phyloP scores from a whole-genome alignment of 2,888 invertebrate genomes.

The Apamea crenata region DNA sequence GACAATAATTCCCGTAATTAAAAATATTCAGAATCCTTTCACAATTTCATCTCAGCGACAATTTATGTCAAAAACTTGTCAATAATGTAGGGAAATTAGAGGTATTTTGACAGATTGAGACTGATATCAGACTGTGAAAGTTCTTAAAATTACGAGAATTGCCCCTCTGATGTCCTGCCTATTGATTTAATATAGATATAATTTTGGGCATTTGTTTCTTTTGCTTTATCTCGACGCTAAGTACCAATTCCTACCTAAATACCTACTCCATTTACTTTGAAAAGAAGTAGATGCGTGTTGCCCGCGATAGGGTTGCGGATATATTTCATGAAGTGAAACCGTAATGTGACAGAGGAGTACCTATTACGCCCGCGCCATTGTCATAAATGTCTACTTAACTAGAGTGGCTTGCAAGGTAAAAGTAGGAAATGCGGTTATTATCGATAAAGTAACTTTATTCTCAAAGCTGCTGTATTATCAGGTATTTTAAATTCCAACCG shows the following conservation, averaged over 20 bases:
- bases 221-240: not conserved
- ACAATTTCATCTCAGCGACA: too few relatives aligned
- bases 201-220: not conserved
- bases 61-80: too few relatives aligned
- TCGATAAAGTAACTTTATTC: constrained; percentile 61
- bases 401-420: constrained; percentile 61
- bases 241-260: constrained; percentile 50
- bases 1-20: too few relatives aligned
- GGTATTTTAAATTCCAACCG: constrained; percentile 60
- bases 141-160: too few relatives aligned
- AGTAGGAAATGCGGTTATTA: constrained; percentile 62
- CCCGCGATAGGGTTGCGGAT: constrained; percentile 39
- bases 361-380: constrained; percentile 57
- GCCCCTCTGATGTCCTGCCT: too few relatives aligned
- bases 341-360: constrained; percentile 52
- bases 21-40: too few relatives aligned
- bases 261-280: constrained; percentile 49
- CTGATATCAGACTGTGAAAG: too few relatives aligned
- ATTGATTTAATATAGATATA: too few relatives aligned
- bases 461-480: constrained; percentile 53
- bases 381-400: constrained; percentile 67
- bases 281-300: constrained; percentile 38
- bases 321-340: constrained; percentile 61
- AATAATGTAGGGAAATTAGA: too few relatives aligned
- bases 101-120: too few relatives aligned